These are phyloP conservation scores for Addax nasomaculatus DNA, from an alignment of 2,113 vertebrate genomes.

Conservation along the genomic window DNA sequence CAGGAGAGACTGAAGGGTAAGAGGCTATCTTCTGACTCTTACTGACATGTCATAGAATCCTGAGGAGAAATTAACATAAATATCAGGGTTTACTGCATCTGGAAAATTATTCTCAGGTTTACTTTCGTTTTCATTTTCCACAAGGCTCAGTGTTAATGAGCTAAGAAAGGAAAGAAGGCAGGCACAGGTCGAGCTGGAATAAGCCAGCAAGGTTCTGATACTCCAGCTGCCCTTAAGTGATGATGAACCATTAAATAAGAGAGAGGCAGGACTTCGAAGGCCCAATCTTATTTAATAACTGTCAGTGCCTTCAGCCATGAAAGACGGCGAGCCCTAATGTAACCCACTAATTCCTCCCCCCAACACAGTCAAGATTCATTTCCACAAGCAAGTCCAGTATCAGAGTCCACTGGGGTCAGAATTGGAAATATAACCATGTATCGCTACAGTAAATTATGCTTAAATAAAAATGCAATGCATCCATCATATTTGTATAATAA, in stretches of 20 bases:
- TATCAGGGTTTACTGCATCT: background rate
- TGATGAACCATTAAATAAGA: background rate
- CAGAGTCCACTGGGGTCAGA: background rate
- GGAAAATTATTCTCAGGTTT: background rate
- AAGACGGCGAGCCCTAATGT: background rate
- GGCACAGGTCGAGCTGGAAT: background rate
- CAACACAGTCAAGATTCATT: background rate
- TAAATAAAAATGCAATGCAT: background rate
- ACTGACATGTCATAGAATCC: background rate
- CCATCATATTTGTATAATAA: conserved; percentile 2
- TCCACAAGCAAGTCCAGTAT: background rate
- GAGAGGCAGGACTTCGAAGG: background rate
- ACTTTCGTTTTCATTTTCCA: background rate
- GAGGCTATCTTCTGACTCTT: background rate
- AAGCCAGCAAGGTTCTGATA: background rate
- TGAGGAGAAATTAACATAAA: background rate
- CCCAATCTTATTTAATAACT: background rate
- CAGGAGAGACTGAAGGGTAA: background rate
- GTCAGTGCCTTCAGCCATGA: background rate
- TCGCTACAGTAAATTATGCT: background rate
- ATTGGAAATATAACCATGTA: background rate
- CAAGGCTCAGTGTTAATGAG: background rate
- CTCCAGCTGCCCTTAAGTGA: background rate
- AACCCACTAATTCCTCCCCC: background rate
- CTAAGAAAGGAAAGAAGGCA: background rate